Base-by-base conservation (phyloP, 2,888 invertebrate genomes). In the Andricus quercusramuli region DNA sequence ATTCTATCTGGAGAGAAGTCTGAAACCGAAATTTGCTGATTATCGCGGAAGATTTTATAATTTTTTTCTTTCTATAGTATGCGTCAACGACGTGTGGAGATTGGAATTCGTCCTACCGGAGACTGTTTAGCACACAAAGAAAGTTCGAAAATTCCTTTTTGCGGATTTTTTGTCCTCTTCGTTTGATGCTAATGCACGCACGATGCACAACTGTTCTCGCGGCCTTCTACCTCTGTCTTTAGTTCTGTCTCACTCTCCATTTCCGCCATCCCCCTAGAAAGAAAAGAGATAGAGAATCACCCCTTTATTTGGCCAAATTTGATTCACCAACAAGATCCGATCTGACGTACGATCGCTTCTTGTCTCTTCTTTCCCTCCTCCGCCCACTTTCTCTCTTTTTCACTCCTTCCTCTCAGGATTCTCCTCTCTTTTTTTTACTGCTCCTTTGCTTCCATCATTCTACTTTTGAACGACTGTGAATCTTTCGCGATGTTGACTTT, bases 81-180 rank as follows among this genome's bases (percentile, higher is more conserved):
- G 44, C 11, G 13, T 51, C 70, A 70, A 51, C 51, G 56, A 56
- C 32, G 56, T 56, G 56, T 74, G 74, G 56, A 74, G 56, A 56
- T 9, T 56, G 74, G 47, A 74, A 56, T 56, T 37, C 56, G n/a
- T 56, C 32, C 51, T 17, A 51, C 70, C 70, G 51, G 32, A 70
- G 84, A 86, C 90, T 90, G 88, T 87, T 90, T 90, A 91, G 89
- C 91, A 91, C 90, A 91, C 91, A 91, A 91, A 91, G 91, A 90
- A 90, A 90, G 85, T 87, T 87, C 86, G 86, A 83, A 90, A 90
- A 89, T 85, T 86, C 86, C 85, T 85, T 87, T 85, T 86, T 86
- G 83, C 80, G 84, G 82, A 81, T 84, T 86, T 89, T 89, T 87
- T 89, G 83, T 84, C 82, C 79, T 80, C 74, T 80, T 80, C 79